Evolutionary conservation across 2,888 invertebrate genomes (phyloP), one percentile per base, ranked within the genome.

Genomic region (Lamproptera curius): DNA sequence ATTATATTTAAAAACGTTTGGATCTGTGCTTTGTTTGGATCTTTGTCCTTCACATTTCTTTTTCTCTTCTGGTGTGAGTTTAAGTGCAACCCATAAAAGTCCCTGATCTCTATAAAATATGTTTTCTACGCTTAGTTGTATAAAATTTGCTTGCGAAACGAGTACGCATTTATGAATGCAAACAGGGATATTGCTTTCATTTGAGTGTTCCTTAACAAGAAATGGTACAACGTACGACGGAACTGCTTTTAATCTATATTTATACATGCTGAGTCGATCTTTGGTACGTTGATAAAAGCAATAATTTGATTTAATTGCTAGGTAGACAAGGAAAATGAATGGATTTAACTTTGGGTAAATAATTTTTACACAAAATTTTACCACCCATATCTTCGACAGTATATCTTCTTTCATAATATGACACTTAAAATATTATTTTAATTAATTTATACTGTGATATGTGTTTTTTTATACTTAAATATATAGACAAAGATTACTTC

Each of bases 321-420:
- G 73, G 58, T 73, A 87, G 51, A 81, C 76, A 15, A 87, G 68
- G 61, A 87, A 87, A 49, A 67, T 66, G 59, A 78, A 72, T 53
- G 59, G 67, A 66, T 87, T 84, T 75, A 73, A 83, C 70, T 84
- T 85, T 71, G 87, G 87, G 74, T 83, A 86, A 46, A 79, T 64
- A 57, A 87, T 59, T 79, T 81, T 84, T 55, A 87, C 52, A 62
- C 84, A 82, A 70, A 78, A 83, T 61, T 83, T 83, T 70, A 83
- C 62, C 61, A 86, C 76, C 83, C 85, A 82, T 83, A 87, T 50
- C 64, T 80, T 78, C 17, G 59, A 53, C 48, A 53, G 54, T 50
- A 61, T 70, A 53, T 73, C 62, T 62, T 78, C 66, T 66, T 76
- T 76, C 86, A 87, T 87, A 77, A 58, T 84, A 70, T 56, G 50